Evolutionary conservation across 2,888 invertebrate genomes (phyloP), one percentile per base, ranked within the genome.

Genomic region (Chrysodeixis includens): DNA sequence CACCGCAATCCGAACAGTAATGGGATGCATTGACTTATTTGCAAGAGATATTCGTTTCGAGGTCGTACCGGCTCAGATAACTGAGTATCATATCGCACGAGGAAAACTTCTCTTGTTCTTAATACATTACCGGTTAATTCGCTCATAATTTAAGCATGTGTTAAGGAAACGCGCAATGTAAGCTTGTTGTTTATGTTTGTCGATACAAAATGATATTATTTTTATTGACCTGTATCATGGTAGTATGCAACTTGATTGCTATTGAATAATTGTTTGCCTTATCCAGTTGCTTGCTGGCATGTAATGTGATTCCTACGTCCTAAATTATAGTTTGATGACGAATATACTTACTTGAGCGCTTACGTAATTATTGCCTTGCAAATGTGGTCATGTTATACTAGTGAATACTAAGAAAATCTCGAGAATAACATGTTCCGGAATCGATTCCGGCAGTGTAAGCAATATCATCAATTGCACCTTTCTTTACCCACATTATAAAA

Each of bases 1-100:
- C 76, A 82, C 85, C 86, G 56, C 88, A 88, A 85, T 85, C 67
- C 20, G 81, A 56, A 40, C 78, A 62, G 35, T 62, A 51, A 55
- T 65, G 63, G 60, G 20, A 71, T 72, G 67, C 68, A 66, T 51
- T 57, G 54, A 22, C 46, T 60, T 67, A 65, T 70, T 60, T 69
- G 70, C 60, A 61, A 53, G 56, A 63, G 53, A 70, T 83, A 78
- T 76, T 51, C 7, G 67, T 67, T 65, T 62, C 74, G 78, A 79
- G 79, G 83, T 60, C 69, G 30, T 22, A 1, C 18, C 51, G 20
- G 57, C 55, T 78, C 66, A 35, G 62, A 68, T 78, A 56, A 53
- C 79, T 44, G 16, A 30, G 35, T 75, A 79, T 61, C 76, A 75
- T 76, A 71, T 76, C 49, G 58, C 79, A 79, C 76, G 3, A 26